Percentiles rank a stretch among this genome's conserved stretches.
These are phyloP conservation scores for Diceros bicornis DNA, from an alignment of 2,797 vertebrate genomes.

Conservation along the genomic window DNA sequence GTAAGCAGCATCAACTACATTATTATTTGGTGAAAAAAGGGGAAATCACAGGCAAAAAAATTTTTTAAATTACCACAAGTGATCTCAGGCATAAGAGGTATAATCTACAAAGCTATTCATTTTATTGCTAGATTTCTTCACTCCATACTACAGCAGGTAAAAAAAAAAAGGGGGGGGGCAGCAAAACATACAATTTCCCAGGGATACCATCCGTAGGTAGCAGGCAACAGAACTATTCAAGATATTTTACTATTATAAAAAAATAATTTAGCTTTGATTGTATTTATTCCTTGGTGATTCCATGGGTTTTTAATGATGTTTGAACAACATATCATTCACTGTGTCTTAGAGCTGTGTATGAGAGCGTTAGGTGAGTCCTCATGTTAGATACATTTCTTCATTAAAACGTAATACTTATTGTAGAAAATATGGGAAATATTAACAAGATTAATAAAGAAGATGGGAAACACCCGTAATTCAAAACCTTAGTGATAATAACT, in stretches of 20 bases:
- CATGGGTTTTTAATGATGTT: neutral
- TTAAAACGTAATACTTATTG: neutral
- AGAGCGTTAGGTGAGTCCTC: neutral
- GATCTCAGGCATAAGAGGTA: neutral
- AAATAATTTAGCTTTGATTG: neutral
- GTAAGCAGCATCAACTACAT: neutral
- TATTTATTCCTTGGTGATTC: neutral
- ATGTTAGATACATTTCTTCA: neutral
- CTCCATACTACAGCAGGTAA: neutral
- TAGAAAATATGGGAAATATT: neutral
- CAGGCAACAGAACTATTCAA: neutral
- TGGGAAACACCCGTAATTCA: neutral
- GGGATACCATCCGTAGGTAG: neutral
- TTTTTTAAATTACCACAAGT: neutral
- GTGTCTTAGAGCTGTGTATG: neutral
- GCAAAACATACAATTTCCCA: neutral
- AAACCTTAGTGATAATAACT: neutral
- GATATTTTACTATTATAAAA: neutral
- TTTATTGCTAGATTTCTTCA: slow-evolving; percentile 1
- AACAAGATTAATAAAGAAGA: slow-evolving; percentile 17
- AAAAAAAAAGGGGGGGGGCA: neutral
- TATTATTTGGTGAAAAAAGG: neutral
- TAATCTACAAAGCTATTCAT: neutral
- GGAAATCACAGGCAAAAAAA: neutral
- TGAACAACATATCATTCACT: neutral